These are phyloP conservation scores for Hylaeus anthracinus DNA, from an alignment of 1,140 invertebrate genomes.

Conservation along the genomic window DNA sequence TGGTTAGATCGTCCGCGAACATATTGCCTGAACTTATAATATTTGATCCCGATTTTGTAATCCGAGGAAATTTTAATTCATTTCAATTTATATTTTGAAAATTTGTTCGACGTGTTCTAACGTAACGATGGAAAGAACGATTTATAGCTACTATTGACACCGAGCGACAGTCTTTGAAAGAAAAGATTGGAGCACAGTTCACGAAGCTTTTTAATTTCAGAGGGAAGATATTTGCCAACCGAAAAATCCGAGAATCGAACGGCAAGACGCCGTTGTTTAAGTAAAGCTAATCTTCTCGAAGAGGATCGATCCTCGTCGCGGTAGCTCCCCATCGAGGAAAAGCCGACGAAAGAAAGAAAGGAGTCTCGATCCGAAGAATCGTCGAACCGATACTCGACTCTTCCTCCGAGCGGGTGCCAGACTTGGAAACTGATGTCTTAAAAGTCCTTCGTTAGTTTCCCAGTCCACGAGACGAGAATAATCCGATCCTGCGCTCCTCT, in stretches of 20 bases:
- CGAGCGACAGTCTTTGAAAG: neutral
- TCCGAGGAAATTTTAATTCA: too few species aligned
- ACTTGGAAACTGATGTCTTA: slow-evolving; percentile 60
- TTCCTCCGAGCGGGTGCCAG: slow-evolving; percentile 40
- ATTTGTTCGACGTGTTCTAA: too few species aligned
- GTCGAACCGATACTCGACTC: slow-evolving; percentile 46
- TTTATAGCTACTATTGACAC: too few species aligned
- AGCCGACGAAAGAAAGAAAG: slow-evolving; percentile 40
- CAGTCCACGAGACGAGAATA: slow-evolving; percentile 60
- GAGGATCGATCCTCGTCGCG: slow-evolving; percentile 34
- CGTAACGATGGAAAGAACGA: too few species aligned
- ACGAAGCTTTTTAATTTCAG: slow-evolving; percentile 24
- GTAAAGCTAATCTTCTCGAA: slow-evolving; percentile 58
- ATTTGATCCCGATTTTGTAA: too few species aligned
- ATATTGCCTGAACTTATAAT: neutral
- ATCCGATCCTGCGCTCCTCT: slow-evolving; percentile 57
- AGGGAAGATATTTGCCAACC: slow-evolving; percentile 27
- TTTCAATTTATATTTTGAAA: too few species aligned
- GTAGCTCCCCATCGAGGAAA: slow-evolving; percentile 31
- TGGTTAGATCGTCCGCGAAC: slow-evolving; percentile 4
- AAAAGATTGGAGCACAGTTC: neutral
- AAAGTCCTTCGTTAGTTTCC: slow-evolving; percentile 70
- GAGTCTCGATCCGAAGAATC: slow-evolving; percentile 51
- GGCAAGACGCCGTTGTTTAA: slow-evolving; percentile 54
- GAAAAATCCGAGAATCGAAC: slow-evolving; percentile 30